These are phyloP conservation scores for Acomys russatus DNA, from an alignment of 2,797 vertebrate genomes.

Conservation along the genomic window DNA sequence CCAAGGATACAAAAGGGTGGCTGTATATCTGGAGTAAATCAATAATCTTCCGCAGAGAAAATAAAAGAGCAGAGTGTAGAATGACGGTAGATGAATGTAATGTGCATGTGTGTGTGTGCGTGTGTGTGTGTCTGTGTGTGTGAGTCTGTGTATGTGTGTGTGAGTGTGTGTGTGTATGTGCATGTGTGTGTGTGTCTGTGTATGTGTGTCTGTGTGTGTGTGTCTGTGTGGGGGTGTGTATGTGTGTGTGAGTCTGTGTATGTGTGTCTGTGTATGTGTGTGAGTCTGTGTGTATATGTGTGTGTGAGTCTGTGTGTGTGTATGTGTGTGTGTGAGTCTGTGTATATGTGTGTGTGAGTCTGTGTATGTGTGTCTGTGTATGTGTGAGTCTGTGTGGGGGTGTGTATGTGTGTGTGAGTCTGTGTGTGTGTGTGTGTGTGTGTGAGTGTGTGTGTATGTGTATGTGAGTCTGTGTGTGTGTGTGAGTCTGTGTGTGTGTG, in stretches of 20 bases:
- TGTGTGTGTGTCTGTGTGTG: neutral
- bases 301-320: neutral
- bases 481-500: neutral
- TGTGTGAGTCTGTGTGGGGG: neutral
- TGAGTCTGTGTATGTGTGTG: neutral
- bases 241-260: neutral
- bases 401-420: neutral
- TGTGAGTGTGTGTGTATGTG: neutral
- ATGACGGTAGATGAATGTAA: neutral
- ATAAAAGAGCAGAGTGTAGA: neutral
- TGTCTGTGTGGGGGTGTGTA: neutral
- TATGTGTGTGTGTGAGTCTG: neutral
- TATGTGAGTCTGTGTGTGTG: neutral
- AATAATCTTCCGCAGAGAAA: rapidly evolving
- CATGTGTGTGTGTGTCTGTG: neutral
- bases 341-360: neutral
- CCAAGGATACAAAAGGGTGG: neutral
- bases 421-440: neutral
- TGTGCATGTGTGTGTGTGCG: neutral
- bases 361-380: neutral
- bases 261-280: neutral
- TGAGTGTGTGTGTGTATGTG: neutral
- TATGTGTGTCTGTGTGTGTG: neutral
- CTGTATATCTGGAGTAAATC: too few relatives aligned
- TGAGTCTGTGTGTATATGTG: neutral